Base-by-base conservation (phyloP, 2,888 invertebrate species). In the Leucophenga montana region DNA sequence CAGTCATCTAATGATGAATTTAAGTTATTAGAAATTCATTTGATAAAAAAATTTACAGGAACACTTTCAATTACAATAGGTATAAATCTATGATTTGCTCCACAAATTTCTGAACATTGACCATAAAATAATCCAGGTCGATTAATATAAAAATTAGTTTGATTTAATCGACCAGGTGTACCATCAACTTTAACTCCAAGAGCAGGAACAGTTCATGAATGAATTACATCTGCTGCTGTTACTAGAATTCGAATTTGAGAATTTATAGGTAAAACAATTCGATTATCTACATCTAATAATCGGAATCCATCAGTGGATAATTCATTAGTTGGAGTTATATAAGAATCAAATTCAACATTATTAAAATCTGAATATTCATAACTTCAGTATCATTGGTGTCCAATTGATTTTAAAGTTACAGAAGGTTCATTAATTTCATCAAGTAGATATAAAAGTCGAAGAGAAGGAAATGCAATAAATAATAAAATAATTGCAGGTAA, bases 91-190 rank as follows among this genome's bases (percentile, higher is more conserved):
- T 95, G 94, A 86, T 95, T 94, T 67, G 92, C 91, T 0, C 94
- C 94, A 89, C 94, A 95, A 90, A 95, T 94, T 92, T 95, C 94
- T 78, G 94, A 94, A 86, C 94, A 95, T 91, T 94, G 94, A 0
- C 94, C 94, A 88, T 89, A 94, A 88, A 91, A 93, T 85, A 94
- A 80, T 56, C 94, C 93, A 0, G 92, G 90, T 1, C 92, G 91
- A 76, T 91, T 92, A 79, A 91, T 90, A 79, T 89, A 89, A 86
- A 93, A 91, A 79, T 89, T 91, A 84, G 89, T 90, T 92, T 93
- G 92, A 79, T 93, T 92, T 86, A 93, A 77, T 56, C 92, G 92
- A 0, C 92, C 92, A 0, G 92, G 92, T 0, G 91, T 91, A 20
- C 91, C 92, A 88, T 93, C 92, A 76, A 92, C 89, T 90, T 93